Percentiles rank a stretch among this genome's conserved stretches.
Conservation (phyloP, 1,140 invertebrate species). For the Papilio helenus region DNA sequence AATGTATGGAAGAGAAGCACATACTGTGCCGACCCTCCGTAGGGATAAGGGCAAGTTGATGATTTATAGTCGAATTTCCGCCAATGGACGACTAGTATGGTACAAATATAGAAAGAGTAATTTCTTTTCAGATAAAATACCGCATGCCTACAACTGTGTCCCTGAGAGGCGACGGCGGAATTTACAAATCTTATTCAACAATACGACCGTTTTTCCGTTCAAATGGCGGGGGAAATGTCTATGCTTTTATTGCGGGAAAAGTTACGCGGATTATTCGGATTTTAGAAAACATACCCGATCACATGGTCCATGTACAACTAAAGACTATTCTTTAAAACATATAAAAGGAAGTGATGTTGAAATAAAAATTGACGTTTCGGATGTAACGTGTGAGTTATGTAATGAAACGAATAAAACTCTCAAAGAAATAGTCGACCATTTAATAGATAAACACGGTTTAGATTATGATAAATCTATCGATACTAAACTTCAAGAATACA, state of each 20-base stretch:
- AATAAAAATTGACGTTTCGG: slow-evolving; percentile 70
- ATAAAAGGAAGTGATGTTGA: slow-evolving; percentile 64
- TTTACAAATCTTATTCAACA: slow-evolving; percentile 74
- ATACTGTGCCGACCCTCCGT: too few species aligned
- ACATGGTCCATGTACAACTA: slow-evolving; percentile 59
- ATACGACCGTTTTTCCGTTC: slow-evolving; percentile 71
- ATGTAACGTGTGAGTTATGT: slow-evolving; percentile 66
- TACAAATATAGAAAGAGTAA: slow-evolving; percentile 60
- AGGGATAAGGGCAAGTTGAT: too few species aligned
- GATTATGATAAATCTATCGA: slow-evolving; percentile 65
- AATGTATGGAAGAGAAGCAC: too few species aligned
- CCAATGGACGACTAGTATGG: slow-evolving; percentile 18
- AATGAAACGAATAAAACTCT: slow-evolving; percentile 57
- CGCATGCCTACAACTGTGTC: slow-evolving; percentile 54
- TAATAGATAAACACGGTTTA: slow-evolving; percentile 63
- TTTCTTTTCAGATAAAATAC: slow-evolving; percentile 75
- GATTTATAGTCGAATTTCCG: neutral
- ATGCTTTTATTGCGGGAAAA: slow-evolving; percentile 71
- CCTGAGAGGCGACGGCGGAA: slow-evolving; percentile 68
- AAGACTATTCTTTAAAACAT: slow-evolving; percentile 61
- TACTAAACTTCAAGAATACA: slow-evolving; percentile 61
- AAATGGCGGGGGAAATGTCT: slow-evolving; percentile 71
- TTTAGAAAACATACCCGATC: slow-evolving; percentile 69
- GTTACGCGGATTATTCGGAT: slow-evolving; percentile 57
- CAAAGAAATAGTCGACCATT: slow-evolving; percentile 65